Evolutionary conservation across 2,113 vertebrate species (phyloP).

Genomic region (Holacanthus passer): DNA sequence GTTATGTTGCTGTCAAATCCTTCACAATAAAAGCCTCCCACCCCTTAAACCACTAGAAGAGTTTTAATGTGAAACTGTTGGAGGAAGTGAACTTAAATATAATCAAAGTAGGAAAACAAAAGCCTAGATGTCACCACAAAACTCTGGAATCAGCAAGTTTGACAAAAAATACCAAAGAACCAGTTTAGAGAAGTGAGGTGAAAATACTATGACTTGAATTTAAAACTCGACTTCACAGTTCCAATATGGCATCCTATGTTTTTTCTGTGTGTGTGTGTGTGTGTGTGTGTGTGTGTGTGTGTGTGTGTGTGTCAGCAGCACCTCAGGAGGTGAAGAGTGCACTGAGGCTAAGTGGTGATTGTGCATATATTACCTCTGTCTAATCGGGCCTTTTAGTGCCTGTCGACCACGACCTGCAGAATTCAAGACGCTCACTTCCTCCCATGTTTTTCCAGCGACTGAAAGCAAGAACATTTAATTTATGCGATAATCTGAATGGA

Average conservation of each 20-base stretch:
- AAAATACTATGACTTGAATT: background rate
- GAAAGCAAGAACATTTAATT: conserved; percentile 31
- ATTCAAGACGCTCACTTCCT: background rate
- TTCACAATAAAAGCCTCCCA: background rate
- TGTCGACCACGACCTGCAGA: background rate
- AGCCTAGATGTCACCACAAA: too few relatives aligned
- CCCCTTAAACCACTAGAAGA: too few relatives aligned
- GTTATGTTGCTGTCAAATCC: background rate
- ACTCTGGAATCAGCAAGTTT: too few relatives aligned
- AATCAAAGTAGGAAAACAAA: background rate
- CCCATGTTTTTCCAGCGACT: background rate
- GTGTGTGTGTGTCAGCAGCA: background rate
- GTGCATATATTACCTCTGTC: conserved; percentile 17
- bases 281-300: background rate
- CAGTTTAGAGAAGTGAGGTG: background rate
- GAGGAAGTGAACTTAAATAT: background rate
- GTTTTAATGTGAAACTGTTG: background rate
- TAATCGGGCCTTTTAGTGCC: conserved; percentile 39
- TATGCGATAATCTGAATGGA: conserved; percentile 34
- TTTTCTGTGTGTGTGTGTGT: background rate
- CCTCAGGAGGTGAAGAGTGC: conserved; percentile 11
- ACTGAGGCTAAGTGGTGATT: conserved; percentile 20
- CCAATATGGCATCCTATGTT: background rate
- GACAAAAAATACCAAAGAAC: too few relatives aligned
- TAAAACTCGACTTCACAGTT: background rate